A percentile compares a stretch with the other conserved stretches of the same genome.
Conservation (phyloP, 2,888 invertebrate genomes). For the Pandemis heparana region DNA sequence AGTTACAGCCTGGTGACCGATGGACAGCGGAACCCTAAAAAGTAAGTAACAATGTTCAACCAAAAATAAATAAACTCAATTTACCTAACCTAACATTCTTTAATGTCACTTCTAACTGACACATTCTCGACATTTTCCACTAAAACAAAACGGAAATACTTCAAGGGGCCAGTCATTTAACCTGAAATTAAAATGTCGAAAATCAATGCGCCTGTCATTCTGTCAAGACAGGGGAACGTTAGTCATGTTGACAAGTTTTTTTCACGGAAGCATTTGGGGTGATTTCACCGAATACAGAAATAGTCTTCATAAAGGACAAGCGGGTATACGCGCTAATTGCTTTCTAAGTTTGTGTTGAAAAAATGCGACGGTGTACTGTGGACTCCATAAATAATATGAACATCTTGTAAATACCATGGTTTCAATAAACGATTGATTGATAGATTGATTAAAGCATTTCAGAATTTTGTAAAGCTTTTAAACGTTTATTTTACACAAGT, state of each 20-base stretch:
- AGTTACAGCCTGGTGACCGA: no score
- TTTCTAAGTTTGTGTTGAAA: conserved; percentile 59
- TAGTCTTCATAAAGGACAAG: conserved; percentile 43
- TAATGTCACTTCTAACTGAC: conserved; percentile 57
- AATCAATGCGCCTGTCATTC: conserved; percentile 76
- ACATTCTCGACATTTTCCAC: conserved; percentile 61
- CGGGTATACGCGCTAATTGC: conserved; percentile 63
- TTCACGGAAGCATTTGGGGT: conserved; percentile 49
- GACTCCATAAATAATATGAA: conserved; percentile 42
- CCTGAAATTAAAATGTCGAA: conserved; percentile 83
- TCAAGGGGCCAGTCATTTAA: conserved; percentile 72
- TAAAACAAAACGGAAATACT: conserved; percentile 62
- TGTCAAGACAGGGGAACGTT: conserved; percentile 59
- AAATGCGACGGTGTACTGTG: conserved; percentile 27
- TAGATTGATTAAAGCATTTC: no score
- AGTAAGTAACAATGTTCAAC: no score
- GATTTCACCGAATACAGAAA: conserved; percentile 50
- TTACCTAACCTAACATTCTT: conserved; percentile 29
- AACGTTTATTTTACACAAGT: no score
- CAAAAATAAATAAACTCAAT: conserved; percentile 2
- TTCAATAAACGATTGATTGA: no score
- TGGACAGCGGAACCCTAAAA: no score
- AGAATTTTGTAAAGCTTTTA: not conserved
- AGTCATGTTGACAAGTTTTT: conserved; percentile 70
- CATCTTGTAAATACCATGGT: no score